Evolutionary conservation across 2,113 vertebrate genomes (phyloP), one percentile per base, ranked within the genome.

Genomic region (Nibea coibor): DNA sequence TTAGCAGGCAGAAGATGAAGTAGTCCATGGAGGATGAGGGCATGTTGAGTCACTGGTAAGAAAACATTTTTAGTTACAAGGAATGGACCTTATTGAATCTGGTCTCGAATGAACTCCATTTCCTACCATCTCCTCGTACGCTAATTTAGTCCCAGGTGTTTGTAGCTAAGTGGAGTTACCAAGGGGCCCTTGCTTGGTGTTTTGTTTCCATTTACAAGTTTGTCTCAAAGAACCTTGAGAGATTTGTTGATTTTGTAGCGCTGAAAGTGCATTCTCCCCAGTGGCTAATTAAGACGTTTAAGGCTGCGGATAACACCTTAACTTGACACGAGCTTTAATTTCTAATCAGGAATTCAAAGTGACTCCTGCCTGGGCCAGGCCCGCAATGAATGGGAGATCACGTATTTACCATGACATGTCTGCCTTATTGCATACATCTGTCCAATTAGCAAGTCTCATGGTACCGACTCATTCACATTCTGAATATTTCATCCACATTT

Each of bases 311-410:
- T 92, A 87, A 88, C 87, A 90, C 87, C 90, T 93, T 89, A 93
- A 82, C 86, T 87, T 92, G 81, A 91, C 87, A 88, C 72, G 2
- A 80, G 75, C 66, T 83, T 90, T 94, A 93, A 96, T 94, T 90
- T 88, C 75, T 87, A 84, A 94, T 95, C 85, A 93, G 70, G 54
- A 65, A 94, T 95, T 95, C 94, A 65, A 54, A 83, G 75, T 62
- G 53, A 66, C 64, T 82, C 50, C 70, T 48, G 81, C 56, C 59
- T 66, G 63, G 66, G 75, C 84, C 39, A 26, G 63, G 78, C 75
- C 71, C 24, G 64, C 75, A 39, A 50, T 83, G 92, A 94, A 94
- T 94, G 87, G 87, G 59, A 87, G 90, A 92, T 91, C 81, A 80
- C 47, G 80, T 89, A 94, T 95, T 94, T 94, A 94, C 86, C 85